Conservation (phyloP, 2,113 vertebrate species). For the Vimba vimba region DNA sequence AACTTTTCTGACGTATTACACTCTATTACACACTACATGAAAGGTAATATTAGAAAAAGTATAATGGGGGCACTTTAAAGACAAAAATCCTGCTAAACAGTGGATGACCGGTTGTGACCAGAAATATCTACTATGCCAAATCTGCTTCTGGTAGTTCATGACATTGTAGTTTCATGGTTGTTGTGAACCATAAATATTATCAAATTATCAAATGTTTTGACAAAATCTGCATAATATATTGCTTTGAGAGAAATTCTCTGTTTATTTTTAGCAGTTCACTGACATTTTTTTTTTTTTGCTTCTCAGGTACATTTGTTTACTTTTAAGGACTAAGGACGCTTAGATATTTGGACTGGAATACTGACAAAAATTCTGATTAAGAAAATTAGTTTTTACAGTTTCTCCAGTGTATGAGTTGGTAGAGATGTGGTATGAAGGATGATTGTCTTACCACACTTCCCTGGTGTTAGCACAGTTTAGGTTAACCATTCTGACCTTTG, state of each 20-base stretch:
- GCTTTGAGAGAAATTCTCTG: background rate
- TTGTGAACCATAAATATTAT: background rate
- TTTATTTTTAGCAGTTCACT: background rate
- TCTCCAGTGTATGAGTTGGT: slow-evolving; percentile 11
- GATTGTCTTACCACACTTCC: slow-evolving; percentile 40
- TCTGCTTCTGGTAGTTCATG: background rate
- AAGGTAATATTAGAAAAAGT: no score
- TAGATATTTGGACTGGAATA: background rate
- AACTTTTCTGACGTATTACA: no score
- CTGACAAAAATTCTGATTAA: background rate
- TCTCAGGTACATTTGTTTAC: background rate
- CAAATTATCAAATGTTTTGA: background rate
- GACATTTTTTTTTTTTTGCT: background rate
- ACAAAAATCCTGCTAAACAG: background rate
- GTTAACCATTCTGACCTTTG: slow-evolving; percentile 50
- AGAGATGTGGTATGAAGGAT: slow-evolving; percentile 5
- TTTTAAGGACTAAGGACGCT: background rate
- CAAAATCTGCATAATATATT: background rate
- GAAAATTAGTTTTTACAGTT: background rate
- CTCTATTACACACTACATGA: no score
- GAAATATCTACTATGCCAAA: background rate
- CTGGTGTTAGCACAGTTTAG: slow-evolving; percentile 43
- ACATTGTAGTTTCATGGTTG: background rate
- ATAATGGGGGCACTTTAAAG: no score
- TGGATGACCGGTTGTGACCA: no score